Evolutionary conservation across 2,113 vertebrate species (phyloP).

Genomic region (Otocyon megalotis): DNA sequence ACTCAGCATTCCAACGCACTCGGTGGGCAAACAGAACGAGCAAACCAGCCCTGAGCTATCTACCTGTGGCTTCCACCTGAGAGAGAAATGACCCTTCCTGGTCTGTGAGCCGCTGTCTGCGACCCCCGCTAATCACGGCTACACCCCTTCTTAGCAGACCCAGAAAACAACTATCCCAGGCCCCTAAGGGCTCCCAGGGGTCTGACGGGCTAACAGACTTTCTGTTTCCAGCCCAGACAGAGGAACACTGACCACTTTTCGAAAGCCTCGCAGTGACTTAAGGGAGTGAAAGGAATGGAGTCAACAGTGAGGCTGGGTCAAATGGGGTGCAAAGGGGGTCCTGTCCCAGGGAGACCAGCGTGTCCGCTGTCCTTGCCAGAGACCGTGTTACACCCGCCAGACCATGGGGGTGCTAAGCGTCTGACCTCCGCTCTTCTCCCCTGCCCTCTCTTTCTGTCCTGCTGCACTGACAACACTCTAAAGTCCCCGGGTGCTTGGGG

Average conservation of each 20-base stretch:
- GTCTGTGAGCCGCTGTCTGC: not conserved
- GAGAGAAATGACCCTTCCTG: not conserved
- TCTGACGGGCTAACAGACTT: not conserved
- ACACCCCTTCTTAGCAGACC: not conserved
- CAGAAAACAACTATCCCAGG: not conserved
- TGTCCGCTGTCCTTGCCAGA: not conserved
- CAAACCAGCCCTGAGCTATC: not conserved
- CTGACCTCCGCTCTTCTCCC: not conserved
- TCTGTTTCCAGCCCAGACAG: not conserved
- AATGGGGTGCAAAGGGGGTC: not conserved
- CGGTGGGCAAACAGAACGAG: not conserved
- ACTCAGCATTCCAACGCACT: not conserved
- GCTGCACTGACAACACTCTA: not conserved
- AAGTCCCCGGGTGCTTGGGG: no score
- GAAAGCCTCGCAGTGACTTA: not conserved
- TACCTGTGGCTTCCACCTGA: not conserved
- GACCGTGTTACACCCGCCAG: not conserved
- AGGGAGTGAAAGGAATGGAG: not conserved
- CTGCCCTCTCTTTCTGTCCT: not conserved
- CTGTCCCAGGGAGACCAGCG: not conserved
- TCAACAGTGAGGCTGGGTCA: not conserved
- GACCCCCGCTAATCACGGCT: not conserved
- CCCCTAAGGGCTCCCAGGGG: not conserved
- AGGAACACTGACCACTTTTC: not conserved
- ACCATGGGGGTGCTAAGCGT: not conserved